Evolutionary conservation across 2,888 invertebrate species (phyloP), one percentile per base, ranked within the genome.

Genomic region (Smittia sp.): DNA sequence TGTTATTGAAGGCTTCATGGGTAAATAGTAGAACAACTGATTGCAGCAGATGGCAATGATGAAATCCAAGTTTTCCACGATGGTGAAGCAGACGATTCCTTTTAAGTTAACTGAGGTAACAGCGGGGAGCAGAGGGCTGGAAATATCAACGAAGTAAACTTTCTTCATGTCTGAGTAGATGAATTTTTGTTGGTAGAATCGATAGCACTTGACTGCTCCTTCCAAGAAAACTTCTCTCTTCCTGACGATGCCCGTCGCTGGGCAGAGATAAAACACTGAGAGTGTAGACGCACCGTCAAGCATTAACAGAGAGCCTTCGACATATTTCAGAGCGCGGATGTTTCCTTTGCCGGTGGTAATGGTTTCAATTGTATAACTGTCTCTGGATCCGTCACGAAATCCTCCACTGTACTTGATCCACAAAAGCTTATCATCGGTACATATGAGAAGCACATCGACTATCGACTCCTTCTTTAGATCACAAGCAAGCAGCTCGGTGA

Each of bases 371-470:
- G 63, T 13, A 25, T 63, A 25, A 7, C 15, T 18, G 4, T 24
- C 63, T 11, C 7, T 25, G 4, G 25, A 15, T 63, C 63, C 63
- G 7, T 63, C 25, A 20, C 20, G 27, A 27, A 27, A 63, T 7
- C 63, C 27, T 4, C n/a, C n/a, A 4, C 13, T 63, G 27, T 27
- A 63, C 27, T 27, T 25, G 63, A 63, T 63, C 63, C 63, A 63
- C 4, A 63, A 6, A 1, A 63, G 63, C 27, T 63, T 63, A 13
- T 27, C 25, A 27, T 63, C 63, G 27, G 27, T 25, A 1, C 27
- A 18, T 1, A 63, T 6, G 1, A 63, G 27, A 7, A 63, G 27
- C 7, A 63, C 15, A 13, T 63, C 63, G 7, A 9, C 6, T 4
- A 27, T 27, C 27, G 27, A 24, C 4, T 27, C 27, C 7, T 11